Conservation (phyloP, 2,797 vertebrate genomes). For the Rhinella marina region DNA sequence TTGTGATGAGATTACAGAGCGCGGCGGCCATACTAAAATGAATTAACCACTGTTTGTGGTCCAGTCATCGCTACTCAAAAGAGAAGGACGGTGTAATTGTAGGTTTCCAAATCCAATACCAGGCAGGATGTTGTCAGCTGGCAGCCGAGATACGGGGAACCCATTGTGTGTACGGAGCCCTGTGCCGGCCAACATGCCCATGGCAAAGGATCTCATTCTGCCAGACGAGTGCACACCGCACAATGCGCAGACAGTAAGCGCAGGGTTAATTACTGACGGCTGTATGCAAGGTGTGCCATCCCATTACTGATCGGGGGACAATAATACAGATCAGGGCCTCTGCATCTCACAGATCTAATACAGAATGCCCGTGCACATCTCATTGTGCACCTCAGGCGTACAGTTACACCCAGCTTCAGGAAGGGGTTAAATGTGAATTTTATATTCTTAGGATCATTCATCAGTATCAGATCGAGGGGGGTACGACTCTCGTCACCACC, state of each 20-base stretch:
- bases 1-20: not conserved
- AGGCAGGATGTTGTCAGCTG: constrained; percentile 35
- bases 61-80: constrained; percentile 43
- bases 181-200: not conserved
- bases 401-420: no score
- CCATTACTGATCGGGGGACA: not conserved
- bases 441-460: no score
- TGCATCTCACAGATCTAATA: not conserved
- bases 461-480: no score
- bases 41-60: constrained; percentile 31
- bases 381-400: no score
- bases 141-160: not conserved
- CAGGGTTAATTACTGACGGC: not conserved
- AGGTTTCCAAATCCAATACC: constrained; percentile 36
- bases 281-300: not conserved
- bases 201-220: not conserved
- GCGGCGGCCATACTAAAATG: not conserved
- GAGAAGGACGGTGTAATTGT: constrained; percentile 41
- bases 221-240: not conserved
- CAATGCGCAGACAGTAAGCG: not conserved
- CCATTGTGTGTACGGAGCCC: not conserved
- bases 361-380: not conserved
- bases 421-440: no score
- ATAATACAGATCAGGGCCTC: not conserved
- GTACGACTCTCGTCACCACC: no score